A percentile compares a stretch with the other conserved stretches of the same genome.
phyloP scores from a whole-genome alignment of 1,140 invertebrate species.

The Drosophila parabipectinata region DNA sequence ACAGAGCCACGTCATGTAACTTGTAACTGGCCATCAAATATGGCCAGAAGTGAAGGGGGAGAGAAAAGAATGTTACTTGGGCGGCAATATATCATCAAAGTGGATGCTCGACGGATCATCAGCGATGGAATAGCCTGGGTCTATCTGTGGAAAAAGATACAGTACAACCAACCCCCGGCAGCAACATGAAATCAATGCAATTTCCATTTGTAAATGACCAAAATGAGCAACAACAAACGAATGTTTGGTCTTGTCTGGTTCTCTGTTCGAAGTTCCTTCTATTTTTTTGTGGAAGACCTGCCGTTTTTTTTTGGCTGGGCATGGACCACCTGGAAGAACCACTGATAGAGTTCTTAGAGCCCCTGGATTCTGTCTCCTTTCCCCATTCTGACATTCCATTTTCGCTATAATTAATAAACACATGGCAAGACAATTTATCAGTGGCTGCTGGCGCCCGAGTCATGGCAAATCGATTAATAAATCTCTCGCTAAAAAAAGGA shows the following conservation, averaged over 20 bases:
- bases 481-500: slow-evolving; percentile 62
- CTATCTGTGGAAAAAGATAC: slow-evolving; percentile 7
- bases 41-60: slow-evolving; percentile 41
- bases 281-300: slow-evolving; percentile 14
- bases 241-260: slow-evolving; percentile 34
- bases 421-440: slow-evolving; percentile 79
- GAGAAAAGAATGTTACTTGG: slow-evolving; percentile 42
- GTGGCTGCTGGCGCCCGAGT: slow-evolving; percentile 53
- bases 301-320: slow-evolving; percentile 22
- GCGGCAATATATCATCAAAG: slow-evolving; percentile 80
- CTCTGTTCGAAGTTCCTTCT: not conserved
- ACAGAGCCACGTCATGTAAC: slow-evolving; percentile 73
- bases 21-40: slow-evolving; percentile 73
- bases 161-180: slow-evolving; percentile 21
- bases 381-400: slow-evolving; percentile 62
- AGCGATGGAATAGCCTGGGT: not conserved
- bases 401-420: slow-evolving; percentile 81
- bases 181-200: slow-evolving; percentile 75
- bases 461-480: slow-evolving; percentile 80
- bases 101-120: slow-evolving; percentile 53
- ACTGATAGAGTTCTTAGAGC: slow-evolving; percentile 42
- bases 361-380: not conserved
- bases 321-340: slow-evolving; percentile 67
- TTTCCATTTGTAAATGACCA: slow-evolving; percentile 83
- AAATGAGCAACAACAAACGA: slow-evolving; percentile 53